Percentiles rank a stretch among this genome's conserved stretches.
These are phyloP conservation scores for Agelastica alni DNA, from an alignment of 2,888 invertebrate genomes.

Conservation along the genomic window DNA sequence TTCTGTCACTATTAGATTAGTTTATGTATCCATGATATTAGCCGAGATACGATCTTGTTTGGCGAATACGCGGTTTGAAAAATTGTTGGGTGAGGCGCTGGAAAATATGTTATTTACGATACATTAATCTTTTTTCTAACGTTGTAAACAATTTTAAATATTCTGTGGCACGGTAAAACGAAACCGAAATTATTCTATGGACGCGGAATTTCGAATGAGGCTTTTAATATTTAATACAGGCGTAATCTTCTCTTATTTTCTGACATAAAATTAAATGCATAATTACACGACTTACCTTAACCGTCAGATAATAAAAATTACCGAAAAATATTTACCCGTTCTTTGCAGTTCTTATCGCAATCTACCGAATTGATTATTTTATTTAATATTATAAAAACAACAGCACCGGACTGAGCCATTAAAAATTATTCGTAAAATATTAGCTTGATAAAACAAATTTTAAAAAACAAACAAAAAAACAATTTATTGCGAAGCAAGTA, in stretches of 20 bases:
- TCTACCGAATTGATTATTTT: conserved; percentile 29
- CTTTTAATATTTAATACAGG: background rate
- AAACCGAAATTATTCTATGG: too few relatives aligned
- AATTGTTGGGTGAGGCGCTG: background rate
- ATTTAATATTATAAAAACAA: too few relatives aligned
- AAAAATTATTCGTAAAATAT: too few relatives aligned
- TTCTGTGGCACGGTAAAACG: too few relatives aligned
- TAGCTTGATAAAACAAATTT: too few relatives aligned
- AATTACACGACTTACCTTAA: conserved; percentile 4
- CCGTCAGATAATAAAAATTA: conserved; percentile 18
- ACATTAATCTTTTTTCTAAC: conserved; percentile 3
- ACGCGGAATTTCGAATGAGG: too few relatives aligned
- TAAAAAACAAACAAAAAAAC: too few relatives aligned
- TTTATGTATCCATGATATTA: conserved; percentile 5
- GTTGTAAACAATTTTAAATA: background rate
- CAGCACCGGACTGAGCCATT: conserved; percentile 5
- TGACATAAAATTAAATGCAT: conserved; percentile 13
- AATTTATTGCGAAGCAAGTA: too few relatives aligned
- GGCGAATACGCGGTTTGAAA: conserved; percentile 10
- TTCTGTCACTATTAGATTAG: conserved; percentile 18
- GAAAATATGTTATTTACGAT: background rate
- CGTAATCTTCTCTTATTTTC: conserved; percentile 1
- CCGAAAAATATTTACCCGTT: conserved; percentile 24
- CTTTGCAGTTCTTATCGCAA: conserved; percentile 21
- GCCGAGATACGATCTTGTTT: conserved; percentile 6